Percentiles rank a stretch among this genome's conserved stretches.
These are phyloP conservation scores for Epicampocera succincta DNA, from an alignment of 2,888 invertebrate species.

Conservation along the genomic window DNA sequence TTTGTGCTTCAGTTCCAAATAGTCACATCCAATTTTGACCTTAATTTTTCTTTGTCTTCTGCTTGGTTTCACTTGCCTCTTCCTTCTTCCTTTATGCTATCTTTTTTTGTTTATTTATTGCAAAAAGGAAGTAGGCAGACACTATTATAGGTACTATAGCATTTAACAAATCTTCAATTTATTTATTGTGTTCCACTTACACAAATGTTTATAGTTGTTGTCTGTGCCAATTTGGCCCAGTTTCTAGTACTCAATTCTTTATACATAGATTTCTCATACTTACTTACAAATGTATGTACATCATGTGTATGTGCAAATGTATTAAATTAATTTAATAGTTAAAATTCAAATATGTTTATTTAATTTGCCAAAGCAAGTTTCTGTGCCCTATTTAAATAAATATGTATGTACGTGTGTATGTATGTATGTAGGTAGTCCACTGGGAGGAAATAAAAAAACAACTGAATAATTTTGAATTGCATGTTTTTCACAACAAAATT, in stretches of 20 bases:
- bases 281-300: no score
- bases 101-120: constrained; percentile 6
- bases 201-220: constrained; percentile 37
- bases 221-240: constrained; percentile 32
- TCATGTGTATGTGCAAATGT: no score
- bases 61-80: constrained; percentile 19
- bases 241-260: constrained; percentile 21
- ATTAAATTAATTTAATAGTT: no score
- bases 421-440: no score
- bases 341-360: neutral
- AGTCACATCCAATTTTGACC: constrained; percentile 37
- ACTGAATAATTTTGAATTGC: no score
- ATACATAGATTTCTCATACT: no score
- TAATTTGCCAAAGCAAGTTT: no score
- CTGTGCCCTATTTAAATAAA: no score
- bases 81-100: constrained; percentile 5
- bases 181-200: neutral
- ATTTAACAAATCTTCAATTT: constrained; percentile 15
- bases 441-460: no score
- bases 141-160: neutral
- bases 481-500: no score
- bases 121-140: constrained; percentile 37
- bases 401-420: no score
- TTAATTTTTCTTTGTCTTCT: constrained; percentile 30
- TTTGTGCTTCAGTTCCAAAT: constrained; percentile 11